Conservation (phyloP, 37 sponge, comb jelly and placozoan genomes). For the Beroe forskalii region DNA sequence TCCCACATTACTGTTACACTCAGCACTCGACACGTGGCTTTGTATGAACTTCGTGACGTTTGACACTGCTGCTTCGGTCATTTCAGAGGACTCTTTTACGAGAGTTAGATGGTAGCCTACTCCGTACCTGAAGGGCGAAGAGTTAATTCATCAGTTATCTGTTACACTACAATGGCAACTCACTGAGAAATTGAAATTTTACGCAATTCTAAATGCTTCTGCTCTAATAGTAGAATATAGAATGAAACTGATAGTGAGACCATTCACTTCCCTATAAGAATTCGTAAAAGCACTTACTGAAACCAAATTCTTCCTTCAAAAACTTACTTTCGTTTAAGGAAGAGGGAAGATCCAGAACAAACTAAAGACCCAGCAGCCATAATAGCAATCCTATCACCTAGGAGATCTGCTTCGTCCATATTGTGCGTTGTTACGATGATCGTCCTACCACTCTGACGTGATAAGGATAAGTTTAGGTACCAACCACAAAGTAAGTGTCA, state of each 20-base stretch:
- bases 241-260: too few species aligned
- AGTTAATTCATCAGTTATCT: neutral
- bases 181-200: neutral
- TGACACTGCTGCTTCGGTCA: slow-evolving; percentile 18
- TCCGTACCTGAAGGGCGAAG: slow-evolving; percentile 67
- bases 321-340: slow-evolving; percentile 79
- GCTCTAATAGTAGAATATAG: too few species aligned
- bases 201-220: too few species aligned
- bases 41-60: slow-evolving; percentile 68
- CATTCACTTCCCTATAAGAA: too few species aligned
- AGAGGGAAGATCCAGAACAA: slow-evolving; percentile 86
- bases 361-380: slow-evolving; percentile 83
- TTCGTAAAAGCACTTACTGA: too few species aligned
- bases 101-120: slow-evolving; percentile 92
- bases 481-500: too few species aligned
- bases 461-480: too few species aligned
- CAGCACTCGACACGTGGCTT: slow-evolving; percentile 64
- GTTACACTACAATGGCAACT: neutral
- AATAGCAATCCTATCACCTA: slow-evolving; percentile 96
- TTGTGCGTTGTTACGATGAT: slow-evolving; percentile 20
- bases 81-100: slow-evolving; percentile 75
- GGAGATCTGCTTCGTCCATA: too few species aligned
- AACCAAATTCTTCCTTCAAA: too few species aligned
- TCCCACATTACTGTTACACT: slow-evolving; percentile 75
- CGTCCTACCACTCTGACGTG: slow-evolving; percentile 1